Conservation (phyloP, 2,888 invertebrate genomes). For the Melinopterus prodromus region DNA sequence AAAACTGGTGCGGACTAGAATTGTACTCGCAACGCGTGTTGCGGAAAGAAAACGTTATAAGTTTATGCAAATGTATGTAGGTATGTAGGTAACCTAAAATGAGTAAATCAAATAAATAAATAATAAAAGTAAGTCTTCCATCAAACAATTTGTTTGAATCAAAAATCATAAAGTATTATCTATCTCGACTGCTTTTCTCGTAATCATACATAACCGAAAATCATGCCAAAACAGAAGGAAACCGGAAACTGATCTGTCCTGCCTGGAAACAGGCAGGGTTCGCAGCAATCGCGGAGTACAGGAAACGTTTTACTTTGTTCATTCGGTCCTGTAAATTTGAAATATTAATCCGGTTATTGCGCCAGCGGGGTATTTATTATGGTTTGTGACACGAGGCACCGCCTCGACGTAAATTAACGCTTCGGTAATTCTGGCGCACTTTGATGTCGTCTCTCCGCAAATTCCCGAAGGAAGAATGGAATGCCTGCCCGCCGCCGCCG, state of each 20-base stretch:
- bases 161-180: no score
- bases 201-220: no score
- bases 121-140: no score
- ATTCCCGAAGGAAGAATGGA: conserved; percentile 4
- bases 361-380: background rate
- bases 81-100: no score
- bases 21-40: no score
- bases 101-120: no score
- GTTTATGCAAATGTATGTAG: no score
- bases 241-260: background rate
- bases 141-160: no score
- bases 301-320: conserved; percentile 11
- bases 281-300: background rate
- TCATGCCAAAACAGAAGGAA: no score
- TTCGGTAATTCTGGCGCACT: conserved; percentile 4
- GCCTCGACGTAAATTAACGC: conserved; percentile 4
- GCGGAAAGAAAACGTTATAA: no score
- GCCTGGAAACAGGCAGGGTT: background rate
- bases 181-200: no score
- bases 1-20: no score
- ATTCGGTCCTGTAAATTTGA: conserved; percentile 1
- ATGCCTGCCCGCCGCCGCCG: background rate
- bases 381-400: background rate
- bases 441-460: background rate
- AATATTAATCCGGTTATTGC: background rate